Base-by-base conservation (phyloP, 2,797 vertebrate genomes). In the Neosilurus mollespiculum region DNA sequence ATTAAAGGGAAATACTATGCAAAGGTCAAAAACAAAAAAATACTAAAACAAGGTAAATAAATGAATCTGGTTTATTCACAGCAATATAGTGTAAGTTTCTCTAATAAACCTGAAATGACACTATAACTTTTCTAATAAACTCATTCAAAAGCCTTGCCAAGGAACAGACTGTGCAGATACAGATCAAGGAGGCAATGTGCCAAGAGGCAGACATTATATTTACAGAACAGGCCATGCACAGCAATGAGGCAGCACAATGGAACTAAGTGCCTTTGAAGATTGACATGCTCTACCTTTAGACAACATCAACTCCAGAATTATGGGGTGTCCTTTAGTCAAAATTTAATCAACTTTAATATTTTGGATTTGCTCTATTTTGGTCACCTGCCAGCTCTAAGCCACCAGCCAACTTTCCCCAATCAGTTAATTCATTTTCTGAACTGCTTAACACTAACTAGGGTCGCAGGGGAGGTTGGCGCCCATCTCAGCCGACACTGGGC, bases 61-160 rank as follows among this genome's bases (percentile, higher is more conserved):
- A 56, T 30, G 4, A 71, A 53, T 70, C 24, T 37, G n/a, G 9
- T 49, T 77, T n/a, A 53, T 84, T 72, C 53, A 26, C 49, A 78
- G 56, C 51, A 78, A 64, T 54, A 81, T n/a, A 72, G 62, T 79
- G 20, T 20, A 30, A 24, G 43, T 53, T 79, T 65, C 9, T 53
- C 24, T 56, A 59, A 81, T 66, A 62, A 54, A 81, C 69, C 51
- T 54, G 73, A 20, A 84, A 67, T 72, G 51, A 78, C 56, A 64
- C 59, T 71, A 81, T 75, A 83, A 82, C n/a, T 37, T 72, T 86
- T n/a, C 61, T 80, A 61, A 82, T 77, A 65, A 79, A 71, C 37
- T 62, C 14, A 56, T 43, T 76, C 70, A 64, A 56, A 53, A 56
- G 64, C 53, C 20, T 37, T 77, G 34, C 30, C 56, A 77, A 61